Evolutionary conservation across 2,113 vertebrate genomes (phyloP), one percentile per base, ranked within the genome.

Genomic region (Ciconia maguari): DNA sequence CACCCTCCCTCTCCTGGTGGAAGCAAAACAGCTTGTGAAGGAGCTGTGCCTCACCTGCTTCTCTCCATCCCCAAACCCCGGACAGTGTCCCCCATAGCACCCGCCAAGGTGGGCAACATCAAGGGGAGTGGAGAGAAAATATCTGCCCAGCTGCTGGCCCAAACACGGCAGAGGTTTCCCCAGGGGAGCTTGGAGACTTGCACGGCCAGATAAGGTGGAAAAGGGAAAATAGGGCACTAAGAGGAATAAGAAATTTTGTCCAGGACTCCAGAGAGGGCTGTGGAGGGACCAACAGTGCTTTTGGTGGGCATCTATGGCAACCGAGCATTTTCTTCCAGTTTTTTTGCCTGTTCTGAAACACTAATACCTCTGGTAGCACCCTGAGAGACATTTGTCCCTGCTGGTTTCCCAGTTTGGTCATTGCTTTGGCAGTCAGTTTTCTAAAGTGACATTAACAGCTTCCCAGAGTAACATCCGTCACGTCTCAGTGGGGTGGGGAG

Each of bases 1-100:
- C 64, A 60, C 13, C 22, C 79, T 88, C 78, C 75, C 71, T 64
- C 92, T 94, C 66, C 82, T 83, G 82, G 85, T 65, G 24, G 66
- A 80, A 92, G 38, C 25, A 61, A 49, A 94, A 27, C 27, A 55
- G n/a, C 13, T n/a, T 38, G 8, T 1, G 7, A 55, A 82, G 55
- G 41, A 84, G 38, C 42, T 70, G 3, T 46, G 51, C 64, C 17
- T 71, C 32, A 9, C 21, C 25, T 55, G 30, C 71, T 64, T n/a
- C 75, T n/a, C 27, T 27, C 5, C 3, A 6, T 29, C 55, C 30
- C 34, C 34, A 46, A 25, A 7, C 8, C 20, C 29, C 1, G 0
- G 16, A 16, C 34, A 48, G 11, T 7, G 29, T 41, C 9, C 8
- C 11, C 22, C 16, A 44, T 0, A 2, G 34, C 15, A 54, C 10